Conservation (phyloP, 2,797 vertebrate species). For the Chloroceryle inda region DNA sequence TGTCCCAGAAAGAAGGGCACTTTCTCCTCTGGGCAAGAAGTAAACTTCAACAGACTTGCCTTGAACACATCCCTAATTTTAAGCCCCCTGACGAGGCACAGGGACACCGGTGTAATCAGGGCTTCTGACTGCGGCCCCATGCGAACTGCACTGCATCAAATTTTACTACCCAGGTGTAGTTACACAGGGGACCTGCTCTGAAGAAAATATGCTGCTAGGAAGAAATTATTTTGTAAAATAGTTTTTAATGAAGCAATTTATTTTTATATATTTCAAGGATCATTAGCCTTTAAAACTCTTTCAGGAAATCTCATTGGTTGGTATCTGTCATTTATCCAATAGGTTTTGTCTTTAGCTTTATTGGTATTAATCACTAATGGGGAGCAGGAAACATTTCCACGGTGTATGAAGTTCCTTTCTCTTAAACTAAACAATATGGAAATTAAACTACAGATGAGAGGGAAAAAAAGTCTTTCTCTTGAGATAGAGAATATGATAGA, state of each 20-base stretch:
- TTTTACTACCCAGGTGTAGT: conserved; percentile 68
- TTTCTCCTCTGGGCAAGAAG: conserved; percentile 4
- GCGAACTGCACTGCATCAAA: conserved; percentile 20
- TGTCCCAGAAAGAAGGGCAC: background rate
- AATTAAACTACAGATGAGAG: conserved; percentile 8
- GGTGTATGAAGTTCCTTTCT: conserved; percentile 58
- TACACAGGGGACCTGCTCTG: conserved; percentile 34
- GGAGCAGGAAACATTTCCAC: conserved; percentile 48
- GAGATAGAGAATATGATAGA: conserved; percentile 44
- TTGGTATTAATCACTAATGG: conserved; percentile 56
- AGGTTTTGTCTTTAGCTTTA: conserved; percentile 33
- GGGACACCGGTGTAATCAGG: background rate
- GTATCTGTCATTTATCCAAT: conserved; percentile 53
- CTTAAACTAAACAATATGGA: conserved; percentile 55
- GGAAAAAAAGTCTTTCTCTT: background rate
- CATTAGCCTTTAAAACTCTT: conserved; percentile 62
- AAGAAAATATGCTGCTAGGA: conserved; percentile 51
- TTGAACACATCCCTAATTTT: background rate
- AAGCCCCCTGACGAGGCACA: background rate
- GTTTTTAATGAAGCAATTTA: conserved; percentile 77
- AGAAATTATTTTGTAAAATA: conserved; percentile 64
- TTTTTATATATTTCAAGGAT: conserved; percentile 66
- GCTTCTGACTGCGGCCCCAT: background rate
- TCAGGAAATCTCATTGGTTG: conserved; percentile 57
- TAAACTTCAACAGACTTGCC: background rate